Evolutionary conservation across 1,140 invertebrate species (phyloP), one percentile per base, ranked within the genome.

Genomic region (Camponotus vicinus): DNA sequence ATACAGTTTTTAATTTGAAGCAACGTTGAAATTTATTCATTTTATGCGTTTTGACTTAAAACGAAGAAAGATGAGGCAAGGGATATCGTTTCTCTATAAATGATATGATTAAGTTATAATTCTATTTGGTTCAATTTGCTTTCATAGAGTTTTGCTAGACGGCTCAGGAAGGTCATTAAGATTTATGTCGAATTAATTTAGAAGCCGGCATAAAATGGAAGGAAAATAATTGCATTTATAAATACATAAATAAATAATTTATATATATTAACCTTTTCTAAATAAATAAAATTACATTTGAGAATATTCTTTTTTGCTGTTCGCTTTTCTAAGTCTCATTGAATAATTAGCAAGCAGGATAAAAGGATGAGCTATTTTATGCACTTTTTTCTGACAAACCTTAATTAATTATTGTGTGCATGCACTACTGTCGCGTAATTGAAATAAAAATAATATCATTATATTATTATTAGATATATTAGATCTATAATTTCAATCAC

Each of bases 1-100:
- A 61, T 73, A 27, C 18, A 82, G 7, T 82, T 82, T 82, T 82
- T 73, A 40, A 82, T 82, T 73, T 61, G 6, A 32, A 59, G 18
- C 40, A 2, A 0, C 27, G 8, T 15, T 34, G 37, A 59, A 71
- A 57, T 82, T 59, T 18, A 13, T 82, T 59, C 59, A 45, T 59
- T 73, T 18, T 5, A 2, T 5, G 18, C 66, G 15, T 61, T 61
- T 82, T 59, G 66, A 71, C 27, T 2, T 15, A 55, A 37, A 42
- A n/a, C 21, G 0, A 13, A 34, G 18, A 37, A 73, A 61, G 42
- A 45, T n/a, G 18, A 42, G 13, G 52, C 5, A 18, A 32, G 27
- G 42, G 42, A 21, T 18, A 55, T 27, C 27, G 27, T 15, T 59
- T 3, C 49, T 70, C 27, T 45, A 13, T 70, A 40, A 42, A 21